Base-by-base conservation (phyloP, 2,888 invertebrate species). In the Orchesellides sinensis region DNA sequence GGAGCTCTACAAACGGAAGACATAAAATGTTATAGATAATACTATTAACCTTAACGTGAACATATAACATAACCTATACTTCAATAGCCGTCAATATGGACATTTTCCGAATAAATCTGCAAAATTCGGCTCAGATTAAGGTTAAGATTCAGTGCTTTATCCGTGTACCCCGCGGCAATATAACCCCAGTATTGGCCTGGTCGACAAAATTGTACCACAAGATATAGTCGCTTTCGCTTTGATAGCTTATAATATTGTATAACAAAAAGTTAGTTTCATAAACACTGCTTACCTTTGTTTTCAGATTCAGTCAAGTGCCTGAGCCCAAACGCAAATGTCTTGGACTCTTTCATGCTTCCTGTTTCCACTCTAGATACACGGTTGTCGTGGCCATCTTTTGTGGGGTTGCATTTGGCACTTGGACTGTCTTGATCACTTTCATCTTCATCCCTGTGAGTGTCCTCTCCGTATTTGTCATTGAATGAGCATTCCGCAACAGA, bases 321-420 rank as follows among this genome's bases (percentile, higher is more conserved):
- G 5, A 87, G 72, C 45, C 87, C 87, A 72, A 87, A 87, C 12
- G 87, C 84, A 77, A 86, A 87, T 2, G 87, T 86, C 66, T 87
- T 86, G 21, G 87, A 87, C 70, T 87, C 87, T 70, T 87, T 87
- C 87, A 87, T 87, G 61, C 84, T 87, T 65, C 84, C 84, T 14
- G 83, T 83, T 61, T 84, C 84, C 12, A 70, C 75, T 32, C 84
- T 47, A 52, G 73, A 66, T n/a, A 83, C 83, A 0, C 74, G 74
- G 8, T 59, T 14, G n/a, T 83, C 77, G 29, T 77, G 66, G 17
- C 63, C 66, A 40, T 70, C 77, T 29, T 77, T 72, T 2, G 35
- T 21, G 5, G 70, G 63, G 35, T 69, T 72, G 45, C 68, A 78
- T 79, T 79, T 79, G 40, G 79, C 79, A 63, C 35, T 79, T 1